Evolutionary conservation across 2,888 invertebrate species (phyloP), one percentile per base, ranked within the genome.

Genomic region (Gerosis bhagava): DNA sequence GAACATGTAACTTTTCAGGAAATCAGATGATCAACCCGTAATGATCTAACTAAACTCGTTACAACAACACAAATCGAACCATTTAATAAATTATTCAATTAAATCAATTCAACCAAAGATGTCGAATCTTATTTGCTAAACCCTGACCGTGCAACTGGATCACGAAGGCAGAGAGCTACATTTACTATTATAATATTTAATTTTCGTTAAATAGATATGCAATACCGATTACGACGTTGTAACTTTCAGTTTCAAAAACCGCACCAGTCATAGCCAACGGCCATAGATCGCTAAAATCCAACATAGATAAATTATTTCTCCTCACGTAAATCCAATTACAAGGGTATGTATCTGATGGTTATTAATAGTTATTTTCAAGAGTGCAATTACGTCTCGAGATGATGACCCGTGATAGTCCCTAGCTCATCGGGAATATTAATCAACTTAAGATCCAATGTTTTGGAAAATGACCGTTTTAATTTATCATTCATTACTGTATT

Each of bases 381-480:
- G 44, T 36, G 35, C 35, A 44, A 44, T 44, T 36, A 44, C 44
- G 28, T 28, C 44, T 43, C 11, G 35, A 44, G 44, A 44, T 44
- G 50, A 53, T 53, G 53, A 50, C 50, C 53, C 34, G 24, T 29
- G 50, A 50, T 42, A 37, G 39, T 42, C 42, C 29, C n/a, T 34
- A 35, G 48, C 47, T 44, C 54, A 54, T 60, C 55, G 52, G 36
- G 43, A 54, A 54, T 58, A 54, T 58, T 56, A 54, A 56, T 54
- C 53, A 36, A 16, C 15, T 17, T n/a, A n/a, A 15, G 7, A 28
- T n/a, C 16, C 44, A 34, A 44, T 44, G 44, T 44, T 36, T 44
- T 22, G 44, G 36, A 29, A 44, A 44, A n/a, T 28, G 15, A 36
- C 10, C 44, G 16, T 22, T 28, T 44, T 29, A 13, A 44, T 44